Evolutionary conservation across 1,140 invertebrate species (phyloP).

Genomic region (Drosophila hydei): DNA sequence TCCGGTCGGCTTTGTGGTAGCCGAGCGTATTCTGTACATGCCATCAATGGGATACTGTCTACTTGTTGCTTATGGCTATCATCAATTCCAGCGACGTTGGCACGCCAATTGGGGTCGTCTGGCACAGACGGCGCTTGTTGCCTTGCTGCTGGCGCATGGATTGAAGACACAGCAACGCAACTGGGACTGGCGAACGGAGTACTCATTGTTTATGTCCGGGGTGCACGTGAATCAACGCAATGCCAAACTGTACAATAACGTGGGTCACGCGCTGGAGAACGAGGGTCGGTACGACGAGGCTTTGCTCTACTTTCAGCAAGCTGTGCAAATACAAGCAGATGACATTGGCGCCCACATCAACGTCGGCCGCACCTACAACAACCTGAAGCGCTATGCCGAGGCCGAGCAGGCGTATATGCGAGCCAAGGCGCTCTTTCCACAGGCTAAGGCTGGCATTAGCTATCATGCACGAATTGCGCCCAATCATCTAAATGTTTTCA

Average conservation of each 20-base stretch:
- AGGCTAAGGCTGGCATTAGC: constrained; percentile 95
- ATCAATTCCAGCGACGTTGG: constrained; percentile 71
- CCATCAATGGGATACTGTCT: constrained; percentile 99
- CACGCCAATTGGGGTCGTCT: constrained; percentile 49
- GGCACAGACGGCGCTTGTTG: constrained; percentile 85
- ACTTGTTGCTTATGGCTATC: constrained; percentile 92
- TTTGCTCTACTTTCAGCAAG: constrained; percentile 95
- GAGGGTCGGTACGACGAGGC: constrained; percentile 93
- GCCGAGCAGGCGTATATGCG: constrained; percentile 96
- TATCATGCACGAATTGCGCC: constrained; percentile 98
- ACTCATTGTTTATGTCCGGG: constrained; percentile 96
- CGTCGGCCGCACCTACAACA: constrained; percentile 96
- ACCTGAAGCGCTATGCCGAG: constrained; percentile 94
- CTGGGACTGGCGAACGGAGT: constrained; percentile 96
- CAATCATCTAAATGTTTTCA: constrained; percentile 97
- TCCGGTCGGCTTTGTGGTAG: constrained; percentile 98
- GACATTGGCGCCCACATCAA: constrained; percentile 99
- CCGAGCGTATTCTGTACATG: constrained; percentile 97
- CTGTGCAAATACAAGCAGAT: constrained; percentile 96
- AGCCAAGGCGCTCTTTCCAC: constrained; percentile 95
- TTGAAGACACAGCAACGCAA: constrained; percentile 94
- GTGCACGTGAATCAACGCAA: constrained; percentile 95
- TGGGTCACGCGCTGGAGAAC: constrained; percentile 96
- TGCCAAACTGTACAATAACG: constrained; percentile 98
- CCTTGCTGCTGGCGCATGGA: constrained; percentile 90